Percentiles rank a stretch among this genome's conserved stretches.
These are phyloP conservation scores for Idris sp. DNA, from an alignment of 1,140 invertebrate species.

Conservation along the genomic window DNA sequence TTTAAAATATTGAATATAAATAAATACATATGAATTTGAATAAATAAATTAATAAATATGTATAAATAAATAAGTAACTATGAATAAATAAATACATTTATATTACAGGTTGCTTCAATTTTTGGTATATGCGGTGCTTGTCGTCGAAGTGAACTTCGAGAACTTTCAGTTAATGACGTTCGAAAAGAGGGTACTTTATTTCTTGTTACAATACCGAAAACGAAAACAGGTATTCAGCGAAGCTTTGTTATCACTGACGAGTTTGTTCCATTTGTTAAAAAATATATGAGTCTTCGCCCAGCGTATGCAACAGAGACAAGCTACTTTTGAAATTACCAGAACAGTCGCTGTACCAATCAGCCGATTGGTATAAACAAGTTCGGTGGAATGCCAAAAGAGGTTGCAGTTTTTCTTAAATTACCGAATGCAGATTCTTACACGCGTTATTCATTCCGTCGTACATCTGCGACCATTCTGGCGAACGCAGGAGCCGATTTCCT, in stretches of 20 bases:
- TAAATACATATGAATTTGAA: not conserved
- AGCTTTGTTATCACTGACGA: not conserved
- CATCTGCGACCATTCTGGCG: not conserved
- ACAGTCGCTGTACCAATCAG: not conserved
- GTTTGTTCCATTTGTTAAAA: not conserved
- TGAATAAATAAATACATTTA: not conserved
- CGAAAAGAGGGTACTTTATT: not conserved
- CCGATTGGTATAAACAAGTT: constrained; percentile 6
- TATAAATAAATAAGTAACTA: not conserved
- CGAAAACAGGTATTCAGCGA: not conserved
- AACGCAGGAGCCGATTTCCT: constrained; percentile 3
- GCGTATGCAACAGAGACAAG: not conserved
- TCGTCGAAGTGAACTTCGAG: not conserved
- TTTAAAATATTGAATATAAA: too few relatives aligned
- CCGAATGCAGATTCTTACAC: not conserved
- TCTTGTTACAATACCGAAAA: not conserved
- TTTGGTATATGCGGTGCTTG: constrained; percentile 4
- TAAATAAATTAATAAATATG: constrained; percentile 1
- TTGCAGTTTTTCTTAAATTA: not conserved
- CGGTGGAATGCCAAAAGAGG: not conserved
- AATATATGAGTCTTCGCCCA: constrained; percentile 1
- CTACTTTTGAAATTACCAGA: not conserved
- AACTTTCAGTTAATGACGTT: not conserved
- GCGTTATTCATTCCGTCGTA: not conserved
- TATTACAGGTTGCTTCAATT: constrained; percentile 6